phyloP scores from a whole-genome alignment of 2,888 invertebrate species.

The Caenorhabditis sp. region DNA sequence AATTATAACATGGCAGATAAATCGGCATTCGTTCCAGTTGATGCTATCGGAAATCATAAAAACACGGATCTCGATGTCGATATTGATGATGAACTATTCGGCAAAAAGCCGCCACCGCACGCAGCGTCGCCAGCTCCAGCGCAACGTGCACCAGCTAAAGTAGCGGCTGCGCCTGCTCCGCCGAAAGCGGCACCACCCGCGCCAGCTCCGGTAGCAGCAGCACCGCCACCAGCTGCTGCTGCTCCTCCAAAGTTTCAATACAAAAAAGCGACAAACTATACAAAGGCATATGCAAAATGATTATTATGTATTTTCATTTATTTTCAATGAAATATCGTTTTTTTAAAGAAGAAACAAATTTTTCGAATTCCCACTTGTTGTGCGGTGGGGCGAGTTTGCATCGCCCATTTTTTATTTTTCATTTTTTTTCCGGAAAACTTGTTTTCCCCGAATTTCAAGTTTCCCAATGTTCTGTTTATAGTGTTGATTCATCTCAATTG shows the following conservation, averaged over 20 bases:
- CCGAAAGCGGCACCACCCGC: conserved; percentile 6
- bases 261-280: conserved; percentile 32
- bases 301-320: too few species aligned
- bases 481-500: too few species aligned
- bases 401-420: too few species aligned
- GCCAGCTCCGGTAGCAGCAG: conserved; percentile 1
- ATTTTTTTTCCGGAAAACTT: too few species aligned
- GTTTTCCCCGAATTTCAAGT: too few species aligned
- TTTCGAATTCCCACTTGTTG: too few species aligned
- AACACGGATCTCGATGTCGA: conserved; percentile 42
- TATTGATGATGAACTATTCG: conserved; percentile 45
- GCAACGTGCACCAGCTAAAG: conserved; percentile 5
- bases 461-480: too few species aligned
- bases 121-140: conserved; percentile 13
- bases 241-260: conserved; percentile 18
- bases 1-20: conserved; percentile 42
- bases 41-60: conserved; percentile 41
- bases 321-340: too few species aligned
- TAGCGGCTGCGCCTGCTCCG: conserved; percentile 6
- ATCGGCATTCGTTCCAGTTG: conserved; percentile 47
- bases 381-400: too few species aligned
- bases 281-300: conserved; percentile 34
- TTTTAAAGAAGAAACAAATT: too few species aligned
- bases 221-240: conserved; percentile 13
- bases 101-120: conserved; percentile 33